Conservation (phyloP, 2,888 invertebrate genomes). For the Trachelus stipa region DNA sequence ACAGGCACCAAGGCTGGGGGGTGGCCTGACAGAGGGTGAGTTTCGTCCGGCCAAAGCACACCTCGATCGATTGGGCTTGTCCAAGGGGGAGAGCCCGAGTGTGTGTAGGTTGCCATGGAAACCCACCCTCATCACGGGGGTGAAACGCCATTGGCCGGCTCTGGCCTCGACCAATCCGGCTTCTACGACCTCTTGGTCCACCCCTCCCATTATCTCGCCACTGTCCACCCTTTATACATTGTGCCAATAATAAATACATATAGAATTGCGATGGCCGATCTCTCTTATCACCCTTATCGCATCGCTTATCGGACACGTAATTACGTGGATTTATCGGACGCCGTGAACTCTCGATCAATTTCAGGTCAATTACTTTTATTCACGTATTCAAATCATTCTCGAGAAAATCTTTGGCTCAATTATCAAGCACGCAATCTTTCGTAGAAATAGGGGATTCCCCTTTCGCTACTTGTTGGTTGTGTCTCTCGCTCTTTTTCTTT, state of each 20-base stretch:
- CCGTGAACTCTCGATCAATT: neutral
- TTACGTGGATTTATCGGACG: neutral
- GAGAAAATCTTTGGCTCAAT: neutral
- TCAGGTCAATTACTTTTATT: neutral
- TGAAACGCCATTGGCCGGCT: slow-evolving; percentile 66
- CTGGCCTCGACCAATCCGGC: slow-evolving; percentile 41
- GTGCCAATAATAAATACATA: neutral
- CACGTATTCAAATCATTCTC: neutral
- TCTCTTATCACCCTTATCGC: neutral
- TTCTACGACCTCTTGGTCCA: slow-evolving; percentile 34
- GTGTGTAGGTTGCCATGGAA: slow-evolving; percentile 59
- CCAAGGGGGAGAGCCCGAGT: slow-evolving; percentile 62
- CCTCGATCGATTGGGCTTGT: slow-evolving; percentile 68
- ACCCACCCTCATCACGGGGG: slow-evolving; percentile 63
- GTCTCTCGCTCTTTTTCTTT: neutral
- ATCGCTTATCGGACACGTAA: neutral
- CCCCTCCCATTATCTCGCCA: slow-evolving; percentile 28
- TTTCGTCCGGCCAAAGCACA: slow-evolving; percentile 66
- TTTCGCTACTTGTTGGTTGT: neutral
- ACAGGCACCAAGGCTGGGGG: slow-evolving; percentile 55
- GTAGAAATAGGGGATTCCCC: neutral
- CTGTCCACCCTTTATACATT: slow-evolving; percentile 24
- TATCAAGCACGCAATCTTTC: neutral
- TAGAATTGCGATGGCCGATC: neutral
- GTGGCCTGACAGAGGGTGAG: slow-evolving; percentile 59